These are phyloP conservation scores for Procambarus clarkii DNA, from an alignment of 1,140 invertebrate species.

Conservation along the genomic window DNA sequence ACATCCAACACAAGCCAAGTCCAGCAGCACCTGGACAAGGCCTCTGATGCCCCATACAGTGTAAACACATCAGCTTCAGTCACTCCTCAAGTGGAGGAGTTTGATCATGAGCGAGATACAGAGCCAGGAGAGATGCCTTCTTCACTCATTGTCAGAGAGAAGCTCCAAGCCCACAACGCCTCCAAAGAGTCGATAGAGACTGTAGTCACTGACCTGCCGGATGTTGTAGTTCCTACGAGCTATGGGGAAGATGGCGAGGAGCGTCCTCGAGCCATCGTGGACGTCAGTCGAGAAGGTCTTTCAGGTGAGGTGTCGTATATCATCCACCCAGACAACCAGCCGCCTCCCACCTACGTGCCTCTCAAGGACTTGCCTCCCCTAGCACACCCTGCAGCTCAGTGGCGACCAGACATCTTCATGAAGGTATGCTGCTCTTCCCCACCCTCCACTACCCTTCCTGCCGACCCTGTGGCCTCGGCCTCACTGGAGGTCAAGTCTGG, in stretches of 20 bases:
- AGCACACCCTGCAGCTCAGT: slow-evolving; percentile 34
- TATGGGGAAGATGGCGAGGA: background rate
- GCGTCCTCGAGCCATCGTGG: slow-evolving; percentile 51
- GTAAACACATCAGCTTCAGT: background rate
- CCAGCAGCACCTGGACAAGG: background rate
- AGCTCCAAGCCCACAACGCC: too few species aligned
- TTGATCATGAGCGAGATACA: background rate
- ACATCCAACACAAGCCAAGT: background rate
- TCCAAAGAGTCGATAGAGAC: background rate
- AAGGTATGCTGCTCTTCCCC: slow-evolving; percentile 47
- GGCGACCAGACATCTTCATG: slow-evolving; percentile 55
- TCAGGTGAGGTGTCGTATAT: slow-evolving; percentile 63
- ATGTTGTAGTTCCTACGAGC: background rate
- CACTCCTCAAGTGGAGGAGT: background rate
- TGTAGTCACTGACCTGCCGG: background rate
- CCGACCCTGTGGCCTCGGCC: background rate
- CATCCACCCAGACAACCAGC: slow-evolving; percentile 65
- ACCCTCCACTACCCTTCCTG: background rate
- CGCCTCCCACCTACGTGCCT: slow-evolving; percentile 50
- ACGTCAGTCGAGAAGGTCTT: slow-evolving; percentile 8
- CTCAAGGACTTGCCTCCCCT: slow-evolving; percentile 43
- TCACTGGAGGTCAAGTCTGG: slow-evolving; percentile 24
- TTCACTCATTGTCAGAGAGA: background rate
- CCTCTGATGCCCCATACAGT: background rate
- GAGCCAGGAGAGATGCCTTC: background rate